These are phyloP conservation scores for Labeo calbasu DNA, from an alignment of 2,797 vertebrate species.

Conservation along the genomic window DNA sequence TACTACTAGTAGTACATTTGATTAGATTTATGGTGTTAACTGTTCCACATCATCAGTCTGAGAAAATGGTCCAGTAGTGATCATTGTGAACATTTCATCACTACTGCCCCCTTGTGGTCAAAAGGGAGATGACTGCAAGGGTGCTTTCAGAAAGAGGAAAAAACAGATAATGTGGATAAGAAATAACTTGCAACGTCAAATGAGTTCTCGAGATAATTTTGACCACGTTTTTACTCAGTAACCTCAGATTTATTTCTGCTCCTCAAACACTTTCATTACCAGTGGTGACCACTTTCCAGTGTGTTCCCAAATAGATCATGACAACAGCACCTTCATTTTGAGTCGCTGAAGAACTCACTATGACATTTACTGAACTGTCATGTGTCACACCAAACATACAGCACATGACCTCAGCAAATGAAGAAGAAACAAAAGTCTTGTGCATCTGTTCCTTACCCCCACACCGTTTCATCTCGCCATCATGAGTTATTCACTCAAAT, in stretches of 20 bases:
- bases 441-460: constrained; percentile 28
- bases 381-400: too few relatives aligned
- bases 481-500: constrained; percentile 45
- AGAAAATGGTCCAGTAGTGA: not conserved
- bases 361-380: constrained; percentile 10
- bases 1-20: not conserved
- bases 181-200: not conserved
- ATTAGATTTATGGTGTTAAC: not conserved
- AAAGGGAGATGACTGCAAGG: constrained; percentile 19
- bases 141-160: not conserved
- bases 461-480: constrained; percentile 25
- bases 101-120: constrained; percentile 45
- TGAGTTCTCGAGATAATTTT: too few relatives aligned
- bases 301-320: not conserved
- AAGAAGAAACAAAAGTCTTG: constrained; percentile 27
- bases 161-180: not conserved
- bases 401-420: too few relatives aligned
- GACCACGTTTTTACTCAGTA: not conserved
- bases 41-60: not conserved
- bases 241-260: not conserved
- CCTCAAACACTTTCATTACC: not conserved
- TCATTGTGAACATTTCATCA: not conserved
- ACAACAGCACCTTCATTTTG: not conserved
- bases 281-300: not conserved
- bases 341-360: constrained; percentile 7